These are phyloP conservation scores for Oreotrochilus melanogaster DNA, from an alignment of 2,113 vertebrate species.

Conservation along the genomic window DNA sequence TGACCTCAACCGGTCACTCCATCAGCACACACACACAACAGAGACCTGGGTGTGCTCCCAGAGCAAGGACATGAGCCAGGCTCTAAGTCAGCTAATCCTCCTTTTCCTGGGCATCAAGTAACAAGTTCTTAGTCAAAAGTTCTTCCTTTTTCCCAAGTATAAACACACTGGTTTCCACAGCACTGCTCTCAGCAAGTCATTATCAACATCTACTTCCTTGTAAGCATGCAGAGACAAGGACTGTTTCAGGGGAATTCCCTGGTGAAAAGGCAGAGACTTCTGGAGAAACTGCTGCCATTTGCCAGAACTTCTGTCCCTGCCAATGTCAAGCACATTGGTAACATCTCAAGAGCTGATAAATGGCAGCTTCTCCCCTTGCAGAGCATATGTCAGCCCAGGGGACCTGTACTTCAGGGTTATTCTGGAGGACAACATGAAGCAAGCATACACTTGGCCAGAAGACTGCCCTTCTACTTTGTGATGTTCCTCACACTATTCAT, in stretches of 20 bases:
- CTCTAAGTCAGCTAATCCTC: background rate
- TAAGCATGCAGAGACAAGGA: background rate
- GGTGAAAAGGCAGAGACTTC: background rate
- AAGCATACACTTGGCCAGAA: background rate
- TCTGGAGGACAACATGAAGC: background rate
- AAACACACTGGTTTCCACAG: background rate
- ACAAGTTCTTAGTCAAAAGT: background rate
- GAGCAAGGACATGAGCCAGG: background rate
- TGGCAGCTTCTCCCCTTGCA: background rate
- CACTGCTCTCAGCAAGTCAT: background rate
- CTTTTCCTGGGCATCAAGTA: background rate
- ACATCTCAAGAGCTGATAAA: background rate
- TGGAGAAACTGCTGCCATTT: background rate
- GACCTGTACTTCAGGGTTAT: background rate
- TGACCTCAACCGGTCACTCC: background rate
- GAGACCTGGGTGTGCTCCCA: background rate
- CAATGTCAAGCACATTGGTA: background rate
- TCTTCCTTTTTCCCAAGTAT: background rate
- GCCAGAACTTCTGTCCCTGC: background rate
- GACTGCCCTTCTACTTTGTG: background rate
- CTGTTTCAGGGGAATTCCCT: background rate
- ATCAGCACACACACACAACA: accelerated
- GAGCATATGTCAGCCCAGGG: background rate
- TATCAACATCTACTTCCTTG: background rate
- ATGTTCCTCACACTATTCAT: background rate